A percentile compares a stretch with the other conserved stretches of the same genome.
Conservation (phyloP, 1,140 invertebrate species). For the Brachionus manjavacas region DNA sequence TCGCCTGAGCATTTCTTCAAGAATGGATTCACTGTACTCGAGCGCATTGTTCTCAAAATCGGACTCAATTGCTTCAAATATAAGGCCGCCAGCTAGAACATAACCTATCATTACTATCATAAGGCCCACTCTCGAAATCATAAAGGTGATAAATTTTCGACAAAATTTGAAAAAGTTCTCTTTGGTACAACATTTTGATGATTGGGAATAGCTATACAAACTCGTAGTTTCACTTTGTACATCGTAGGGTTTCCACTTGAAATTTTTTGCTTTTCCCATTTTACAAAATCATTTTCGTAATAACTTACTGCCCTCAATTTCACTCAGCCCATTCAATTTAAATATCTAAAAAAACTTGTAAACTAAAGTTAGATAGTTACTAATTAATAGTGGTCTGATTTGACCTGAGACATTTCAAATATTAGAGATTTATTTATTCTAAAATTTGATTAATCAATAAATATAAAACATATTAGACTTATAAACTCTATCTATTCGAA, state of each 20-base stretch:
- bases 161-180: constrained; percentile 40
- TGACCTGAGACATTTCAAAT: neutral
- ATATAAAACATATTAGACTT: neutral
- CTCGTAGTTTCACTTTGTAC: neutral
- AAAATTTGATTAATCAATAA: neutral
- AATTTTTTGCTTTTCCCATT: constrained; percentile 21
- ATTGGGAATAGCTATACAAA: neutral
- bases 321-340: neutral
- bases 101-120: constrained; percentile 35
- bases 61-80: constrained; percentile 41
- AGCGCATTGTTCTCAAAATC: constrained; percentile 11
- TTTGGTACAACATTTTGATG: constrained; percentile 30
- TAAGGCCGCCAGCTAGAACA: constrained; percentile 16
- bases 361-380: neutral
- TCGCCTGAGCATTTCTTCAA: constrained; percentile 33
- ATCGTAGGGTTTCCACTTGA: neutral
- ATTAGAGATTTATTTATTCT: neutral
- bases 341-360: neutral
- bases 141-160: constrained; percentile 34
- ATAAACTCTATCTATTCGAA: neutral
- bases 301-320: neutral
- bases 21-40: neutral
- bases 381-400: neutral
- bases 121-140: constrained; percentile 40
- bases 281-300: neutral